Conservation (phyloP, 2,113 vertebrate species). For the Dasypus novemcinctus region DNA sequence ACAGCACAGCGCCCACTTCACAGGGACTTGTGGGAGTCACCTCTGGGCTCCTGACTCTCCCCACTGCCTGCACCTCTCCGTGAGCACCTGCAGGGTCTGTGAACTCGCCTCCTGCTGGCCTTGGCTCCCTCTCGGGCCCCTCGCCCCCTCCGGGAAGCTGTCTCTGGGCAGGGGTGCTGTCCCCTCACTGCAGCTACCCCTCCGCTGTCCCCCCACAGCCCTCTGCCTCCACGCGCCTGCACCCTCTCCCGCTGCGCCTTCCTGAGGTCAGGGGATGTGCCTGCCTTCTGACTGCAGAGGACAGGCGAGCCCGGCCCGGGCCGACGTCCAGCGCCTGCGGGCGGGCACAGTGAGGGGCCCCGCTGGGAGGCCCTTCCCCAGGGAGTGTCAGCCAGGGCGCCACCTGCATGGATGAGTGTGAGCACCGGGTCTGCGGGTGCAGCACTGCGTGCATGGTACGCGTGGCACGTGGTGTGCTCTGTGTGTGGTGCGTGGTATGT, state of each 20-base stretch:
- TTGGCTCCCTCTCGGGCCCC: too few species aligned
- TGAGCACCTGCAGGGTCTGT: neutral
- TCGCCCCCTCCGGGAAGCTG: too few species aligned
- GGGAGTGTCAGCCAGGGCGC: neutral
- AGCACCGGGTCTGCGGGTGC: too few species aligned
- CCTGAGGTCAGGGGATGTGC: neutral
- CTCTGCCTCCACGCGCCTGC: neutral
- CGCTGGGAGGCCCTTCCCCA: too few species aligned
- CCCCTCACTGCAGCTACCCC: neutral
- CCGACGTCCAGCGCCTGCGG: neutral
- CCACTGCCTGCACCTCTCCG: too few species aligned
- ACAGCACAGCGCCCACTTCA: neutral
- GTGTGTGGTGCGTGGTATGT: accelerated
- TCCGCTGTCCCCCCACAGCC: neutral
- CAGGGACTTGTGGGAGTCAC: neutral
- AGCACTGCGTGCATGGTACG: neutral
- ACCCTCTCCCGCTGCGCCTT: neutral
- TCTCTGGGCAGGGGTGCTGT: too few species aligned
- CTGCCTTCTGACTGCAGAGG: neutral
- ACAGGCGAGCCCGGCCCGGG: neutral
- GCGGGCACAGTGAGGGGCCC: neutral
- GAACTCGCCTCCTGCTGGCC: too few species aligned
- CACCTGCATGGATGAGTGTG: neutral
- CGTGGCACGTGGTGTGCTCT: neutral
- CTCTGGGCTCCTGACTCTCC: neutral